A percentile compares a stretch with the other conserved stretches of the same genome.
phyloP scores from a whole-genome alignment of 1,140 invertebrate genomes.

The Procambarus clarkii region DNA sequence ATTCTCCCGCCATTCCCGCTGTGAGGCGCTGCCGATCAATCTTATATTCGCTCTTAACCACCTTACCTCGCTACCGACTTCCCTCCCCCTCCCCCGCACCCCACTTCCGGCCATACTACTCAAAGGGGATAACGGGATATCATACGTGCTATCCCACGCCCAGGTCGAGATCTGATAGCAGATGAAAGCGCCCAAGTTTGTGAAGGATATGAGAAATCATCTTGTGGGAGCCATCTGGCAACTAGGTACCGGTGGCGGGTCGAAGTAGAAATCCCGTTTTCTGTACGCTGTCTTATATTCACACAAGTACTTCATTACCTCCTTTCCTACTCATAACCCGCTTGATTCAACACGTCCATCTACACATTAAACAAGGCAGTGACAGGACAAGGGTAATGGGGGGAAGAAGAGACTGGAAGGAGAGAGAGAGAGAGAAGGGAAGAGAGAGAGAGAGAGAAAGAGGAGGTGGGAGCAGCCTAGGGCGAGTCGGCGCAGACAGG shows the following conservation, averaged over 20 bases:
- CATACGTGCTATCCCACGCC: not conserved
- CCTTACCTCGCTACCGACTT: not conserved
- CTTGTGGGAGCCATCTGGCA: conserved; percentile 6
- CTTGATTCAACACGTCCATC: not conserved
- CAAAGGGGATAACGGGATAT: no score
- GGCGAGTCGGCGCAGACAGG: not conserved
- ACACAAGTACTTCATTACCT: not conserved
- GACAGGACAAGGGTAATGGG: not conserved
- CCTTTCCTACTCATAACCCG: not conserved
- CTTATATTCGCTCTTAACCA: not conserved
- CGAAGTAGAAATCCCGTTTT: conserved; percentile 27
- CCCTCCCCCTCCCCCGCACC: not conserved
- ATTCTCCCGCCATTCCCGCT: conserved; percentile 32
- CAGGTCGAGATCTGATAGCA: not conserved
- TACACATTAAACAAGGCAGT: not conserved
- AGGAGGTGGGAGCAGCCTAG: no score
- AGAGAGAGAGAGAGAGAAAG: conserved; percentile 4
- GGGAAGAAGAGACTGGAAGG: not conserved
- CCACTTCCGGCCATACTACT: not conserved
- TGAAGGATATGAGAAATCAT: not conserved
- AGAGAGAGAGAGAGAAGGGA: conserved; percentile 36
- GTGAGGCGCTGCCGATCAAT: not conserved
- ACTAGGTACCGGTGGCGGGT: not conserved
- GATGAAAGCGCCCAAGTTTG: not conserved
- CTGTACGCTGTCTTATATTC: not conserved